These are phyloP conservation scores for Morelia viridis DNA, from an alignment of 2,797 vertebrate genomes.

Conservation along the genomic window DNA sequence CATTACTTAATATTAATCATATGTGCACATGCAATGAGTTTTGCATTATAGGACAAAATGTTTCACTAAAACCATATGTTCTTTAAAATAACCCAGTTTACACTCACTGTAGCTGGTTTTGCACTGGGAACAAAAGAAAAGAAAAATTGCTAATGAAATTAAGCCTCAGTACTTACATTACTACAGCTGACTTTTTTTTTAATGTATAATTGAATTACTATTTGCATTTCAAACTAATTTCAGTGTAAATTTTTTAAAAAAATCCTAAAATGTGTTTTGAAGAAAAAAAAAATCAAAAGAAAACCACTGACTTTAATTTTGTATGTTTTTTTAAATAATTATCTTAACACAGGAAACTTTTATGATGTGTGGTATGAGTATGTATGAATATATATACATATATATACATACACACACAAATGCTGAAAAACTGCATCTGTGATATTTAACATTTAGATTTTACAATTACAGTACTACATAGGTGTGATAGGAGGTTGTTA, in stretches of 20 bases:
- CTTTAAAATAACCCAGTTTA: constrained; percentile 67
- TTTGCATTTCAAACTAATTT: constrained; percentile 50
- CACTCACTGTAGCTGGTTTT: constrained; percentile 65
- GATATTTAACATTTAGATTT: constrained; percentile 55
- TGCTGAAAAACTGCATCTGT: constrained; percentile 45
- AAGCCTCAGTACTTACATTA: constrained; percentile 55
- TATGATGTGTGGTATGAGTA: neutral
- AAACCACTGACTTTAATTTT: neutral
- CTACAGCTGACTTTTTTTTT: constrained; percentile 51
- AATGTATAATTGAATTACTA: constrained; percentile 62
- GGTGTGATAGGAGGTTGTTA: constrained; percentile 39
- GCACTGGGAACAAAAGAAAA: constrained; percentile 46
- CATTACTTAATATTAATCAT: constrained; percentile 56
- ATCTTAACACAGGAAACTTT: constrained; percentile 4
- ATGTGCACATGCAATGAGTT: constrained; percentile 59
- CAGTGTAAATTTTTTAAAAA: constrained; percentile 47
- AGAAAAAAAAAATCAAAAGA: neutral
- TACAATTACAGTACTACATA: constrained; percentile 43
- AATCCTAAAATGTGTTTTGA: constrained; percentile 42
- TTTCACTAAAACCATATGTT: constrained; percentile 68
- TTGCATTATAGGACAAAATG: constrained; percentile 53
- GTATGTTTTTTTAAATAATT: constrained; percentile 13
- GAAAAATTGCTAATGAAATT: constrained; percentile 55
- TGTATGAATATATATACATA: constrained; percentile 7
- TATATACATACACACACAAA: neutral